Evolutionary conservation across 2,888 invertebrate genomes (phyloP), one percentile per base, ranked within the genome.

Genomic region (Eristalis pertinax): DNA sequence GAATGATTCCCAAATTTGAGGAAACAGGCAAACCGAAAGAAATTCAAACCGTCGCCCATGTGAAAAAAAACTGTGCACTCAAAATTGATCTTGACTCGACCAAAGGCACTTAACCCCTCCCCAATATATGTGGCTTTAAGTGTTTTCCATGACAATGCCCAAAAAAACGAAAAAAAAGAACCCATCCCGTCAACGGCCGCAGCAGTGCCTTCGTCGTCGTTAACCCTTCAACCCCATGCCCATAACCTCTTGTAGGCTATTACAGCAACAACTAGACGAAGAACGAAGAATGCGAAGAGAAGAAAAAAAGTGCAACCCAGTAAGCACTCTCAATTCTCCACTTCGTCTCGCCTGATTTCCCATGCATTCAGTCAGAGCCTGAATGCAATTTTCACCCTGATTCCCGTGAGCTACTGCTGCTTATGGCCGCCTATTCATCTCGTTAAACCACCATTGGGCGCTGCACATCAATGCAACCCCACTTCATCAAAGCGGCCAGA

Each of bases 281-380:
- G n/a, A 13, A 38, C n/a, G 19, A 10, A 3, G 7, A 11, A 72
- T 3, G 22, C n/a, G 19, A 10, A 3, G 7, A 11, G 62, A 1
- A 13, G 13, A 26, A 35, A 84, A 80, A 84, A 84, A 87, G 87
- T 87, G 84, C 87, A 84, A 84, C 68, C 68, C 68, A 68, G 65
- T 58, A 80, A 68, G 73, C 79, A 79, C 68, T 76, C 67, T 67
- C 63, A 70, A 70, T 76, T 76, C 76, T 50, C 69, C 60, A 82
- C 76, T 84, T 83, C 63, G 84, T 84, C 79, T 84, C 87, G 87
- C 72, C 58, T 87, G 87, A 84, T 87, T 87, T 87, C 70, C 64
- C 76, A 67, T 41, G 60, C 70, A 78, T 32, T 32, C 65, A 69
- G 43, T n/a, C 35, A 10, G 41, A 22, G 58, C 60, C 56, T 69